phyloP scores from a whole-genome alignment of 1,140 invertebrate species.

The Sycophaga agraensis region DNA sequence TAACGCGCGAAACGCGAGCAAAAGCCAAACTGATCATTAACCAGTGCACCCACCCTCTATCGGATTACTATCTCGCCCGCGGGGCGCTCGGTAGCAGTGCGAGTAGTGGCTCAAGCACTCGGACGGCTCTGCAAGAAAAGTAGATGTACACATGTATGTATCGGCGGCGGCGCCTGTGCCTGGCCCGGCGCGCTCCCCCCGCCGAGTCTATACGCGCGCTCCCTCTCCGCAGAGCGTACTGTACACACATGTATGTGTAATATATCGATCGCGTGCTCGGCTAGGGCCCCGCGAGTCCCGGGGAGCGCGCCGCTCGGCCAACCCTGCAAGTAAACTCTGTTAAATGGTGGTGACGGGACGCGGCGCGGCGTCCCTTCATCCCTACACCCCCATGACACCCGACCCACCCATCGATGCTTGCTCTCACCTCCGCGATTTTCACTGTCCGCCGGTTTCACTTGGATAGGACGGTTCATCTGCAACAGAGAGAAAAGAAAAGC shows the following conservation, averaged over 20 bases:
- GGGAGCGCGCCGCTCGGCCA: no score
- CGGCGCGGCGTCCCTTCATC: no score
- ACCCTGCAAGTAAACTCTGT: slow-evolving; percentile 18
- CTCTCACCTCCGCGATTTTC: slow-evolving; percentile 95
- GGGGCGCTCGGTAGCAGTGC: no score
- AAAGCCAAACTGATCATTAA: slow-evolving; percentile 18
- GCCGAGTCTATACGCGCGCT: no score
- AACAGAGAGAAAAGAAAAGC: slow-evolving; percentile 57
- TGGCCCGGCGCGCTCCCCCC: no score
- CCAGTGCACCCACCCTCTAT: slow-evolving; percentile 18
- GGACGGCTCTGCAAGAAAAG: slow-evolving; percentile 15
- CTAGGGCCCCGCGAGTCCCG: no score
- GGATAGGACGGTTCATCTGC: slow-evolving; percentile 99
- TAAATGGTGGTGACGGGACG: no score
- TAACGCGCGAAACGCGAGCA: background rate
- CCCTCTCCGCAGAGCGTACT: no score
- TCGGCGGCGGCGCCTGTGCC: no score
- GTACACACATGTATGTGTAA: slow-evolving; percentile 7
- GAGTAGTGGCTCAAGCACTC: background rate
- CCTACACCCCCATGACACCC: background rate
- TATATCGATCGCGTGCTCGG: no score
- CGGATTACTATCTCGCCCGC: slow-evolving; percentile 2
- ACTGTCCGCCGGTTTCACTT: slow-evolving; percentile 98
- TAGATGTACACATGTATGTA: slow-evolving; percentile 12
- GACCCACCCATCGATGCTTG: slow-evolving; percentile 25